Evolutionary conservation across 2,113 vertebrate genomes (phyloP).

Genomic region (Xenus cinereus): DNA sequence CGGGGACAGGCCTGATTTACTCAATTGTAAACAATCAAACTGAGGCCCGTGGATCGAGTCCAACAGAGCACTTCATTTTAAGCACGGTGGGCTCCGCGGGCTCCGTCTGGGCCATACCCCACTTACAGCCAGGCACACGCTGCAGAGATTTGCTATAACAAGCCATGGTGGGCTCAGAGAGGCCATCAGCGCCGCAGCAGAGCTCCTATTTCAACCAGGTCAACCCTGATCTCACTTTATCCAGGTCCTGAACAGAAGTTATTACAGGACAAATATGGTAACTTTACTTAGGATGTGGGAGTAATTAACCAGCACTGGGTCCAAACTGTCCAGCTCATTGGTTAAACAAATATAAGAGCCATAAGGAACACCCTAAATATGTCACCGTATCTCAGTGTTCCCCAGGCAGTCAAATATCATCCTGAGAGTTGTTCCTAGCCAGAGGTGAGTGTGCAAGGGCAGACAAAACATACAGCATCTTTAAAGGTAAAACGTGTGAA

Average conservation of each 20-base stretch:
- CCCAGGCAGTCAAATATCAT: not conserved
- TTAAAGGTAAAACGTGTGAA: not conserved
- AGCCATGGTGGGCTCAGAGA: not conserved
- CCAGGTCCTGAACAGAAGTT: not conserved
- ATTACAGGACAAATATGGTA: rapidly evolving
- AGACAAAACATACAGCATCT: not conserved
- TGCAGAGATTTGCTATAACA: not conserved
- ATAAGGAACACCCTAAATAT: not conserved
- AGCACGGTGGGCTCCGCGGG: not conserved
- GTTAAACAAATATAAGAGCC: not conserved
- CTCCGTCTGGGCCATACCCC: not conserved
- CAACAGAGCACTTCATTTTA: not conserved
- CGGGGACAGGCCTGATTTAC: not conserved
- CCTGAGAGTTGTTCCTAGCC: not conserved
- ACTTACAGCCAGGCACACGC: not conserved
- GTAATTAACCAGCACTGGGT: not conserved
- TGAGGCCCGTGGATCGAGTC: not conserved
- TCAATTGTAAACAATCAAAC: not conserved
- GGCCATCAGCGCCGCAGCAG: rapidly evolving
- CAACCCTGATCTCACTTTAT: not conserved
- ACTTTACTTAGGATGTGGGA: not conserved
- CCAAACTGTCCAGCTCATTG: not conserved
- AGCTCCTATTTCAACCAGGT: not conserved
- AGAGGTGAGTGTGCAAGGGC: not conserved
- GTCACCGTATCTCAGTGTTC: not conserved